These are phyloP conservation scores for Okapia johnstoni DNA, from an alignment of 2,113 vertebrate genomes.

Conservation along the genomic window DNA sequence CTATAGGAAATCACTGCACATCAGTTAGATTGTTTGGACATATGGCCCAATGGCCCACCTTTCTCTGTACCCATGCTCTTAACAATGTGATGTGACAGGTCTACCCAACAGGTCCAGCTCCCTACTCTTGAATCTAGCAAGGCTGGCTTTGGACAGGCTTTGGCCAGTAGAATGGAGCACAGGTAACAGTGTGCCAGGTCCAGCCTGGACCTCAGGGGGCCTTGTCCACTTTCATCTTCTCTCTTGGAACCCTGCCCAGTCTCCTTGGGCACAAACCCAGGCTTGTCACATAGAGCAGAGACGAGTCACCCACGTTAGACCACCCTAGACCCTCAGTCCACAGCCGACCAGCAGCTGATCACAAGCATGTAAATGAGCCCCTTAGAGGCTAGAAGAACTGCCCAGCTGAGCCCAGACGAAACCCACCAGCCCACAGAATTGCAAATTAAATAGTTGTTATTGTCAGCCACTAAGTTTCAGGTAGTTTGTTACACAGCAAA, in stretches of 20 bases:
- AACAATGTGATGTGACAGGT: accelerated
- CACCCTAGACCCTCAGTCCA: neutral
- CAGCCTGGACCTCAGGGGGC: neutral
- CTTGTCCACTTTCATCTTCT: neutral
- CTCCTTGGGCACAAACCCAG: neutral
- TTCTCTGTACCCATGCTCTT: neutral
- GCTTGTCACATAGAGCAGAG: accelerated
- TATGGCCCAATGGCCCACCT: neutral
- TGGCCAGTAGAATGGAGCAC: too few relatives aligned
- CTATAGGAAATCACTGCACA: neutral
- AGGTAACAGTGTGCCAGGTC: neutral
- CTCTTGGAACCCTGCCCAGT: neutral
- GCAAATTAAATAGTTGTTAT: neutral
- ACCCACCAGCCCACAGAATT: neutral
- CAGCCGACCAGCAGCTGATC: neutral
- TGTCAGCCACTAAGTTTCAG: neutral
- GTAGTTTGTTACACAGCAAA: neutral
- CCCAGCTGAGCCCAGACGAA: neutral
- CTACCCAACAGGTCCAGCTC: neutral
- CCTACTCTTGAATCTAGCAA: neutral
- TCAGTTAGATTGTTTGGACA: neutral
- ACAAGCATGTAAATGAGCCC: neutral
- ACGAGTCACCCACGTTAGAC: neutral
- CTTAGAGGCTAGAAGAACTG: neutral
- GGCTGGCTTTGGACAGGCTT: neutral